Evolutionary conservation across 2,797 vertebrate genomes (phyloP).

Genomic region (Crenichthys baileyi): DNA sequence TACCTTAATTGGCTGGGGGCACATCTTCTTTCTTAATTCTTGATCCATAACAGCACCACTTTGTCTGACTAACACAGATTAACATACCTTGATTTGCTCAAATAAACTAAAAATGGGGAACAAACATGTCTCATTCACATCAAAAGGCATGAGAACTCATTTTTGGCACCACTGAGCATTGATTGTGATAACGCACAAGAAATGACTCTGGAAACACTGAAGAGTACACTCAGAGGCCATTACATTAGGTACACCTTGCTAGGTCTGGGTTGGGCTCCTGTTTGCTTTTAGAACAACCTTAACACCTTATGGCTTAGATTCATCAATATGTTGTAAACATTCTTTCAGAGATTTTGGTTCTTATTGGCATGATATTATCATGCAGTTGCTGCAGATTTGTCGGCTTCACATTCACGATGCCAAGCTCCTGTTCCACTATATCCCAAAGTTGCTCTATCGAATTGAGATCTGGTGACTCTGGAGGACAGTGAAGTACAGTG

Average conservation of each 20-base stretch:
- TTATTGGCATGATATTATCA: no score
- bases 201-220: neutral
- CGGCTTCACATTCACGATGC: no score
- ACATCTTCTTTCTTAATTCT: slow-evolving; percentile 25
- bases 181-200: neutral
- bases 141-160: slow-evolving; percentile 31
- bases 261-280: neutral
- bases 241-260: neutral
- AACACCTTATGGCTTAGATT: neutral
- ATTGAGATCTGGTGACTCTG: no score
- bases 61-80: slow-evolving; percentile 59
- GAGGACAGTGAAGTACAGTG: no score
- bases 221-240: neutral
- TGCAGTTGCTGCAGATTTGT: no score
- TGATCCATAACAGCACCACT: slow-evolving; percentile 48
- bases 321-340: neutral
- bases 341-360: no score
- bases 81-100: slow-evolving; percentile 35
- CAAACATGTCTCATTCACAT: slow-evolving; percentile 12
- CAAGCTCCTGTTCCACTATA: no score
- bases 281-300: neutral
- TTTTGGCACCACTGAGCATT: slow-evolving; percentile 41
- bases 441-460: no score
- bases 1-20: slow-evolving; percentile 44
- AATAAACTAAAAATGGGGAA: slow-evolving; percentile 19